These are phyloP conservation scores for Tiaroga cobitis DNA, from an alignment of 2,797 vertebrate species.

Conservation along the genomic window DNA sequence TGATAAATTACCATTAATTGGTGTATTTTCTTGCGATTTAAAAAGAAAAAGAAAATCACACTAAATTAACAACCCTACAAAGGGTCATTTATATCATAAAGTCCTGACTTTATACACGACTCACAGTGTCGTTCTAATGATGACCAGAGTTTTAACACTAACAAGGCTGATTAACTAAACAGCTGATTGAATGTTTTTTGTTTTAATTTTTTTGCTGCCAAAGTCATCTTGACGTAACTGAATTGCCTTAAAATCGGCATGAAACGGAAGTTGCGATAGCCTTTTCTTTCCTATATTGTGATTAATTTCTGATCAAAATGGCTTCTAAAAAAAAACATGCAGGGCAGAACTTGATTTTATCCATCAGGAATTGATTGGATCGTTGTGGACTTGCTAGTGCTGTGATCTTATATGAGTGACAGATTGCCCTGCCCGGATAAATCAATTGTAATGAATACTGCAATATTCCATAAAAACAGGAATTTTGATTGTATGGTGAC, in stretches of 20 bases:
- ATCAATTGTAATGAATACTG: not conserved
- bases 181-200: not conserved
- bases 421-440: not conserved
- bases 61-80: not conserved
- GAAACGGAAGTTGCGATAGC: not conserved
- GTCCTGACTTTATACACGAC: not conserved
- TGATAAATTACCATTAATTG: not conserved
- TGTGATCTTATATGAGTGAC: not conserved
- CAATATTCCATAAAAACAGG: not conserved
- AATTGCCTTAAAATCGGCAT: not conserved
- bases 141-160: slow-evolving; percentile 7
- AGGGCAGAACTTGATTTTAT: not conserved
- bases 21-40: not conserved
- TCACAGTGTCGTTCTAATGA: not conserved
- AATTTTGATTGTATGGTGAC: not conserved
- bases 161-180: not conserved
- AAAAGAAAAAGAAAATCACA: not conserved
- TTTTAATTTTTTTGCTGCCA: not conserved
- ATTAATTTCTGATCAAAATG: not conserved
- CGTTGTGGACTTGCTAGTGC: not conserved
- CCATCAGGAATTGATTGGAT: too few species aligned
- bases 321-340: not conserved
- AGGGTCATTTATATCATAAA: not conserved
- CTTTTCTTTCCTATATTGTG: not conserved
- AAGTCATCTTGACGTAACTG: not conserved